phyloP scores from a whole-genome alignment of 2,888 invertebrate genomes.

The Macrosiphum euphorbiae region DNA sequence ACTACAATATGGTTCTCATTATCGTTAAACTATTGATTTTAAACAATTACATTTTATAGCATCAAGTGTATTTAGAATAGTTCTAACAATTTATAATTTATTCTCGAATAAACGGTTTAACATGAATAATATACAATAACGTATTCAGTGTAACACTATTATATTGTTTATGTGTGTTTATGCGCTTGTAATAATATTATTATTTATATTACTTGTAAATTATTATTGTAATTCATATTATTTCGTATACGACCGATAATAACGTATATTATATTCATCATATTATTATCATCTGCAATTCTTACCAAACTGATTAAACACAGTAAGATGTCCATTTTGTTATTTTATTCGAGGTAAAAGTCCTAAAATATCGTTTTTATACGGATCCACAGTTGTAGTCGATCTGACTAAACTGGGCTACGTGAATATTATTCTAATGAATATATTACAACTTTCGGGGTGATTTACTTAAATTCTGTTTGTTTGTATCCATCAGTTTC shows the following conservation, averaged over 20 bases:
- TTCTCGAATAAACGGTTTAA: neutral
- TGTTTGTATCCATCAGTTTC: neutral
- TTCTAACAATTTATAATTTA: neutral
- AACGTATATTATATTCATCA: neutral
- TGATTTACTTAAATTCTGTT: slow-evolving; percentile 7
- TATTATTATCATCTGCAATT: neutral
- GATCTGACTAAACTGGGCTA: neutral
- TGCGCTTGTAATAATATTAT: neutral
- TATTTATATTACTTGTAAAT: neutral
- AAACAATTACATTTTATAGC: slow-evolving; percentile 13
- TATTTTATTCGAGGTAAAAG: neutral
- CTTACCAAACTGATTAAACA: neutral
- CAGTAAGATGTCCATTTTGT: neutral
- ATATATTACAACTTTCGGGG: slow-evolving; percentile 24
- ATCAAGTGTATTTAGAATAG: neutral
- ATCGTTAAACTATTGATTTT: slow-evolving; percentile 1
- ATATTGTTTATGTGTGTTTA: neutral
- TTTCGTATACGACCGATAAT: neutral
- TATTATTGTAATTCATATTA: neutral
- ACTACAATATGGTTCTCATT: neutral
- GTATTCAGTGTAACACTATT: neutral
- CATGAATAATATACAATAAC: neutral
- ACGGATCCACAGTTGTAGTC: neutral
- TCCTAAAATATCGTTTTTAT: neutral
- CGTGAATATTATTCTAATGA: neutral